Evolutionary conservation across 2,113 vertebrate species (phyloP).

Genomic region (Hyperopisus bebe): DNA sequence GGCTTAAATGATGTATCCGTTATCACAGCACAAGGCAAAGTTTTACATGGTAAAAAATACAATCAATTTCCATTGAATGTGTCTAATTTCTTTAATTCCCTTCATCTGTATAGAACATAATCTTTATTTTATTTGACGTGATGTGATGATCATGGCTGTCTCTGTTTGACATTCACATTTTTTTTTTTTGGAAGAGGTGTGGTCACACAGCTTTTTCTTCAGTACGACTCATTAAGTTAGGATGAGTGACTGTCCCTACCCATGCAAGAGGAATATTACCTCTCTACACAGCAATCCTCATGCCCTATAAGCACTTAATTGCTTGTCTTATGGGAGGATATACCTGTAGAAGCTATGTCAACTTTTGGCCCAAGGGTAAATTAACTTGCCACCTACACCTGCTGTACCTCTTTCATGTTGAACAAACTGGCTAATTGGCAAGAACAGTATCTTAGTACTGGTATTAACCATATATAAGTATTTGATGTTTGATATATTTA

Average conservation of each 20-base stretch:
- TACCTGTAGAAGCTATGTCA: neutral
- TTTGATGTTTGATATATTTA: neutral
- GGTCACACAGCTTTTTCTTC: neutral
- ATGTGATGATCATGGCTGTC: neutral
- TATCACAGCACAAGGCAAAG: constrained; percentile 70
- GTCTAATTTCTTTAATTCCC: constrained; percentile 15
- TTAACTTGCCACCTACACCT: neutral
- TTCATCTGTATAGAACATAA: neutral
- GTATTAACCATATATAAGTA: neutral
- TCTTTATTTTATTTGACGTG: neutral
- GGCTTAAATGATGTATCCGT: constrained; percentile 61
- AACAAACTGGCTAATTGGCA: constrained; percentile 7
- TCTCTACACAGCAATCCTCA: constrained; percentile 13
- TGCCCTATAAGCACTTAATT: constrained; percentile 22
- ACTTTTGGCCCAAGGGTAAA: constrained; percentile 12
- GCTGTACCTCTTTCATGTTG: neutral
- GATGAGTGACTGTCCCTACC: constrained; percentile 10
- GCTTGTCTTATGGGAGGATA: constrained; percentile 20
- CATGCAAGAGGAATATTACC: constrained; percentile 8
- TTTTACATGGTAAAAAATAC: constrained; percentile 51
- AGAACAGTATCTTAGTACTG: neutral
- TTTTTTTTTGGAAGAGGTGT: neutral
- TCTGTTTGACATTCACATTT: neutral
- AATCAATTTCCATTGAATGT: constrained; percentile 50
- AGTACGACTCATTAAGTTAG: constrained; percentile 10